Conservation (phyloP, 2,113 vertebrate genomes). For the Merops nubicus region DNA sequence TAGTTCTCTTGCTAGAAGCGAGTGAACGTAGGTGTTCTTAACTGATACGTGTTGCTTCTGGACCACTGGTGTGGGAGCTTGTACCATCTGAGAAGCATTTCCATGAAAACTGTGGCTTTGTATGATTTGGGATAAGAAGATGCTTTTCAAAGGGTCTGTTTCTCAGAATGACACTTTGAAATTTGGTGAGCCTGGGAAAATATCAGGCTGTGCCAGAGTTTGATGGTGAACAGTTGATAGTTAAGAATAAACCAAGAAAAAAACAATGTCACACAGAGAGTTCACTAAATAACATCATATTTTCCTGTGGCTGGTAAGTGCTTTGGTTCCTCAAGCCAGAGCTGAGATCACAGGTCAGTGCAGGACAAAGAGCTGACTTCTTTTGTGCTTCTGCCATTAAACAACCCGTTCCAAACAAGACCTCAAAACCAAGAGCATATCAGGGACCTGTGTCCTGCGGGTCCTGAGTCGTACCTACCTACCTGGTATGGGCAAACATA, state of each 20-base stretch:
- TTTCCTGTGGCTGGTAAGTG: background rate
- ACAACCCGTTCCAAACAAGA: background rate
- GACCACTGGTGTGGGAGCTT: background rate
- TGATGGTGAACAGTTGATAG: background rate
- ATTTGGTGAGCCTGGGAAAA: background rate
- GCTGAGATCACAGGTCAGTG: background rate
- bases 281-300: background rate
- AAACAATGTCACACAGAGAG: accelerated
- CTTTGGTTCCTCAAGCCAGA: background rate
- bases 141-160: background rate
- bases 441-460: background rate
- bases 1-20: background rate
- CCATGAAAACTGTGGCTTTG: background rate
- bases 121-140: background rate
- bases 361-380: background rate
- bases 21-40: background rate
- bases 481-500: background rate
- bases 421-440: background rate
- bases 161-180: background rate
- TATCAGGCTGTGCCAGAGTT: background rate
- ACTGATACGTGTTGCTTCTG: background rate
- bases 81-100: background rate
- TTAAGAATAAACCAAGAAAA: background rate
- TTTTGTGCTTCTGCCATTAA: background rate
- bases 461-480: background rate